phyloP scores from a whole-genome alignment of 2,888 invertebrate species.

The Thelaira solivaga region DNA sequence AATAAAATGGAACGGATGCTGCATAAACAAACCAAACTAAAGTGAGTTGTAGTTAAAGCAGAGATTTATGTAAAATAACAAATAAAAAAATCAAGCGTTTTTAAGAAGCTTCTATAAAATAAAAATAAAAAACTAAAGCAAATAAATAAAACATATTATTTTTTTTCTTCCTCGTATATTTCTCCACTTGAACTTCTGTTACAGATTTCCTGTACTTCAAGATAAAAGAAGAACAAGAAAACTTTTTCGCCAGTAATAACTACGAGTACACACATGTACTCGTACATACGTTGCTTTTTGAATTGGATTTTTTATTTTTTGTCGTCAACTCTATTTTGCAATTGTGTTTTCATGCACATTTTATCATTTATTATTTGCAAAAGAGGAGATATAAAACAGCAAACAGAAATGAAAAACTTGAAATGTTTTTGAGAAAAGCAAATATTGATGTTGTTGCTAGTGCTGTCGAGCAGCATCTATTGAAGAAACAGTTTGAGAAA shows the following conservation, averaged over 20 bases:
- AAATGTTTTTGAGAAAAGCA: constrained; percentile 55
- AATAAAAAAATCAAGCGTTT: constrained; percentile 54
- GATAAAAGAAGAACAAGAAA: constrained; percentile 11
- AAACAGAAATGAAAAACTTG: constrained; percentile 16
- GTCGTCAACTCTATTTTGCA: no score
- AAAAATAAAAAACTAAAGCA: constrained; percentile 4
- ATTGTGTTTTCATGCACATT: constrained; percentile 45
- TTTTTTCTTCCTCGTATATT: not conserved
- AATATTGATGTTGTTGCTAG: constrained; percentile 42
- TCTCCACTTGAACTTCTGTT: constrained; percentile 48
- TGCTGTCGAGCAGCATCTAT: constrained; percentile 52
- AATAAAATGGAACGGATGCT: constrained; percentile 39
- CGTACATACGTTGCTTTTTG: not conserved
- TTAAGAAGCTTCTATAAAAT: constrained; percentile 53
- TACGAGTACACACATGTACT: not conserved
- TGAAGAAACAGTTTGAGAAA: constrained; percentile 44
- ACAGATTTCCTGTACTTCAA: constrained; percentile 50
- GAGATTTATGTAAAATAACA: constrained; percentile 57
- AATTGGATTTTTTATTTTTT: constrained; percentile 3
- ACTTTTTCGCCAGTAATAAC: not conserved
- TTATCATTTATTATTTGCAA: constrained; percentile 37
- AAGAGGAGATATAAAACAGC: constrained; percentile 6
- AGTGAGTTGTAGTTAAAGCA: constrained; percentile 35
- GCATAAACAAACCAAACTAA: constrained; percentile 38
- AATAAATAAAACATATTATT: constrained; percentile 44